A percentile compares a stretch with the other conserved stretches of the same genome.
These are phyloP conservation scores for Callimorpha dominula DNA, from an alignment of 2,888 invertebrate genomes.

Conservation along the genomic window DNA sequence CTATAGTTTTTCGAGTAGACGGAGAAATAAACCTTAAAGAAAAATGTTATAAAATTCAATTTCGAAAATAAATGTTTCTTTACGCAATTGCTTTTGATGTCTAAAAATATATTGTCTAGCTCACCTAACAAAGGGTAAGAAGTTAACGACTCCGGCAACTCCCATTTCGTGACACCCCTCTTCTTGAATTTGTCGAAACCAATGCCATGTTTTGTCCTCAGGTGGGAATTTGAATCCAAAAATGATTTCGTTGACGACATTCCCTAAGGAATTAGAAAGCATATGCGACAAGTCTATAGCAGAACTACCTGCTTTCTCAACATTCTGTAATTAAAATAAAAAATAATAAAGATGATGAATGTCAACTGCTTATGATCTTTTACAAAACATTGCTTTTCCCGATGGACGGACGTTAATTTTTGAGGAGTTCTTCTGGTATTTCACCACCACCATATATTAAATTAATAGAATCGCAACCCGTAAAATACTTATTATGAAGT, in stretches of 20 bases:
- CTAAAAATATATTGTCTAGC: neutral
- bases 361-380: too few relatives aligned
- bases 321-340: conserved; percentile 57
- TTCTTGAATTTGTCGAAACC: conserved; percentile 92
- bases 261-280: conserved; percentile 91
- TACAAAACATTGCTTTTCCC: too few relatives aligned
- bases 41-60: neutral
- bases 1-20: conserved; percentile 88
- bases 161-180: conserved; percentile 94
- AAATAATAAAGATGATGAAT: neutral
- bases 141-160: conserved; percentile 93
- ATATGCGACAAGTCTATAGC: conserved; percentile 84
- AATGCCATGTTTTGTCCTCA: conserved; percentile 91
- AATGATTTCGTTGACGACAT: conserved; percentile 91
- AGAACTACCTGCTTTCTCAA: conserved; percentile 62
- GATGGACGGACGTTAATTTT: too few relatives aligned
- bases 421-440: too few relatives aligned
- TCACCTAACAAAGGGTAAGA: conserved; percentile 93
- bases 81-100: neutral
- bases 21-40: conserved; percentile 87
- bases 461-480: too few relatives aligned
- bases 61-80: neutral
- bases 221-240: conserved; percentile 91
- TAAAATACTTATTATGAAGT: too few relatives aligned
- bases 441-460: too few relatives aligned